Evolutionary conservation across 2,113 vertebrate species (phyloP).

Genomic region (Bos javanicus): DNA sequence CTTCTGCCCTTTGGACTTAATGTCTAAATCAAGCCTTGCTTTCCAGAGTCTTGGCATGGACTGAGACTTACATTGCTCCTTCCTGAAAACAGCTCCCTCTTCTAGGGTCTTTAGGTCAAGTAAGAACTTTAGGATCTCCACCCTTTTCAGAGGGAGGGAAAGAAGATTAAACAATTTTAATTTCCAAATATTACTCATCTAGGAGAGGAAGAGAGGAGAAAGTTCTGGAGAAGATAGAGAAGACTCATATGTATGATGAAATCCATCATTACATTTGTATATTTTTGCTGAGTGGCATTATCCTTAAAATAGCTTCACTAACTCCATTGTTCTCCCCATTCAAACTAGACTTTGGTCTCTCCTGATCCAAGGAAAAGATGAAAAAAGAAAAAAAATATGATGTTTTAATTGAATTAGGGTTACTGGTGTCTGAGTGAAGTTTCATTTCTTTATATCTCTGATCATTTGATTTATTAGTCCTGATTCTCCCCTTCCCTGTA

Average conservation of each 20-base stretch:
- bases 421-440: neutral
- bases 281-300: neutral
- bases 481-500: neutral
- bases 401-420: neutral
- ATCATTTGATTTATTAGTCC: neutral
- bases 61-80: neutral
- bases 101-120: neutral
- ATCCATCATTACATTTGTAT: neutral
- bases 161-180: neutral
- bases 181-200: neutral
- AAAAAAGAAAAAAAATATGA: neutral
- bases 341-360: neutral
- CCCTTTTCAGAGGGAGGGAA: neutral
- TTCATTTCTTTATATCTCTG: neutral
- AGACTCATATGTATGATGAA: neutral
- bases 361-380: neutral
- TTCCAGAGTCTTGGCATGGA: neutral
- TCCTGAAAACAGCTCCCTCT: neutral
- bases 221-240: neutral
- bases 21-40: neutral
- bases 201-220: neutral
- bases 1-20: neutral
- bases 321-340: neutral
- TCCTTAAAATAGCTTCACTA: neutral
- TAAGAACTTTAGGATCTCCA: neutral